These are phyloP conservation scores for Thryonomys swinderianus DNA, from an alignment of 2,113 vertebrate species.

Conservation along the genomic window DNA sequence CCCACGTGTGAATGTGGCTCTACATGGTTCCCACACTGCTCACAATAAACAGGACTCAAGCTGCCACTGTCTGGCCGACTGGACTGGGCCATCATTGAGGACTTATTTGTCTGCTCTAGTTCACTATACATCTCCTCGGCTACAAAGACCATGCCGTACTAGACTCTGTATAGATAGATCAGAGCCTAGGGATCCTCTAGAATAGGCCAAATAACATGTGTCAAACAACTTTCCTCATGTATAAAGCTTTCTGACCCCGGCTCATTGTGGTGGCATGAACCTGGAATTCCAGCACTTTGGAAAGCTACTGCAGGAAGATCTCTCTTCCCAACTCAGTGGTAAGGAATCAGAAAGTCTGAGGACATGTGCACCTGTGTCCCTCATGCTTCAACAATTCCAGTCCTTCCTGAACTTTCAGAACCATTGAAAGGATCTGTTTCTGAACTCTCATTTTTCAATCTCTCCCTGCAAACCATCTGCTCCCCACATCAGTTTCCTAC, in stretches of 20 bases:
- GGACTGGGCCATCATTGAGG: too few relatives aligned
- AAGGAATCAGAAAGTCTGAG: not conserved
- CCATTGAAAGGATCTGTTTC: not conserved
- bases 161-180: not conserved
- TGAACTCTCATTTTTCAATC: not conserved
- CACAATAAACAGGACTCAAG: not conserved
- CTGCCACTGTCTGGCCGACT: not conserved
- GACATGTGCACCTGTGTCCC: rapidly evolving
- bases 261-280: not conserved
- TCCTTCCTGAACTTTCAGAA: not conserved
- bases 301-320: not conserved
- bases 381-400: not conserved
- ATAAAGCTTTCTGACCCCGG: not conserved
- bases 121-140: not conserved
- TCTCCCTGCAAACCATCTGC: not conserved
- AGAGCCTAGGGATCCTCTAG: not conserved
- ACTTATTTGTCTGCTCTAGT: not conserved
- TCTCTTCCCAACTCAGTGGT: not conserved
- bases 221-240: not conserved
- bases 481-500: not conserved
- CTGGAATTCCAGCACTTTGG: not conserved
- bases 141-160: not conserved
- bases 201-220: not conserved
- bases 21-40: not conserved
- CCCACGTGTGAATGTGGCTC: not conserved